phyloP scores from a whole-genome alignment of 2,888 invertebrate genomes.

The Linyphia triangularis region DNA sequence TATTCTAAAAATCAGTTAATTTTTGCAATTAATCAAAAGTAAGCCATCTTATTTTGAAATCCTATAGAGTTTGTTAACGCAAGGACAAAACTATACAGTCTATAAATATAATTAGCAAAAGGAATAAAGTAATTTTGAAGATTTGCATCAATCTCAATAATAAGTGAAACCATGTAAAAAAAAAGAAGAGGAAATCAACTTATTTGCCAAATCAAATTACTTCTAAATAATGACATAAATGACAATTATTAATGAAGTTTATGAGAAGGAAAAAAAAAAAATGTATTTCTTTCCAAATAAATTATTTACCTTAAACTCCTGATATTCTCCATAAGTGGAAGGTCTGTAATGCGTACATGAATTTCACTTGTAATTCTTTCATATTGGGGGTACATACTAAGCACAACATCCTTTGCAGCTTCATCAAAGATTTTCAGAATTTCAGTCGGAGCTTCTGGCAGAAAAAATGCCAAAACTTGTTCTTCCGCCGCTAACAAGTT shows the following conservation, averaged over 20 bases:
- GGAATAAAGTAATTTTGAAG: too few species aligned
- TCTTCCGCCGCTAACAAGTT: constrained; percentile 92
- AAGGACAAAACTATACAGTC: too few species aligned
- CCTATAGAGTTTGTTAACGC: too few species aligned
- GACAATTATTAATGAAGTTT: neutral
- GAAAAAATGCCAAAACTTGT: constrained; percentile 95
- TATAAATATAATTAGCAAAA: too few species aligned
- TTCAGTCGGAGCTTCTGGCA: constrained; percentile 98
- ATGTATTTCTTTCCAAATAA: neutral
- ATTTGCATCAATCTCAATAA: too few species aligned
- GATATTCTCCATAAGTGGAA: constrained; percentile 97
- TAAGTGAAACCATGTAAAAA: too few species aligned
- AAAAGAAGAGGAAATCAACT: too few species aligned
- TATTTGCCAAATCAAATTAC: too few species aligned
- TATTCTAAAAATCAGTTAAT: too few species aligned
- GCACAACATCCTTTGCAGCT: constrained; percentile 86
- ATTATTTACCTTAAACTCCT: constrained; percentile 87
- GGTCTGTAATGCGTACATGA: constrained; percentile 95
- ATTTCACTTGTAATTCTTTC: constrained; percentile 95
- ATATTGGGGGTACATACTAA: constrained; percentile 97
- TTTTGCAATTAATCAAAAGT: too few species aligned
- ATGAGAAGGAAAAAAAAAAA: neutral
- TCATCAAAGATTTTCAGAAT: constrained; percentile 98
- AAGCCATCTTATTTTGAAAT: too few species aligned
- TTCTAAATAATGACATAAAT: too few species aligned